phyloP scores from a whole-genome alignment of 2,797 vertebrate species.

The Anguilla pacifica region DNA sequence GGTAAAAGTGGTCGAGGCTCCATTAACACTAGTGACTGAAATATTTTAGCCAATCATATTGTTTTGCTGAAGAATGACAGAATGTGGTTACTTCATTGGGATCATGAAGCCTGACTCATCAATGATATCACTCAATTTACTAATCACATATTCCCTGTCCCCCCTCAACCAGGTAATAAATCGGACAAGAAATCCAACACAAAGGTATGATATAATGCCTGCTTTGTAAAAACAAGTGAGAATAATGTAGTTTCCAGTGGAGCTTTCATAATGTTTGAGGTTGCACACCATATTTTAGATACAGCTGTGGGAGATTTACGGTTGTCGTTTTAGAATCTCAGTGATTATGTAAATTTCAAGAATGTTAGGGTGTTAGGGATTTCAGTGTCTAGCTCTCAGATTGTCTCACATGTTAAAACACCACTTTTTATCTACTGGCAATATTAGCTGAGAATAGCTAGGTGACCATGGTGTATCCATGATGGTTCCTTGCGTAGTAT shows the following conservation, averaged over 20 bases:
- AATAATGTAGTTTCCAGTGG: background rate
- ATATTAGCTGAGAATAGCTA: background rate
- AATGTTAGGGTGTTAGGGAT: background rate
- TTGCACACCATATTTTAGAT: background rate
- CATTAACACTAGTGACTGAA: background rate
- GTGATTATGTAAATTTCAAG: background rate
- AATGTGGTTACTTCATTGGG: constrained; percentile 1
- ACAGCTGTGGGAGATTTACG: background rate
- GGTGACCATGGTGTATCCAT: too few species aligned
- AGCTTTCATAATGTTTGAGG: constrained; percentile 14
- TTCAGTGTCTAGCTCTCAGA: background rate
- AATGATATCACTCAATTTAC: background rate
- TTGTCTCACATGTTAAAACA: background rate
- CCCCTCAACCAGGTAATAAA: constrained; percentile 72
- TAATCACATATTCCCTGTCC: constrained; percentile 20
- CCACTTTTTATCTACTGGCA: background rate
- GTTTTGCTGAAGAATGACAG: background rate
- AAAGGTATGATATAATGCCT: constrained; percentile 65
- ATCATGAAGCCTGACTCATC: constrained; percentile 11
- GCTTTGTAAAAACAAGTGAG: background rate
- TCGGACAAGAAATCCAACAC: constrained; percentile 80
- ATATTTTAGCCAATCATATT: background rate
- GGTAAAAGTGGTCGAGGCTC: background rate
- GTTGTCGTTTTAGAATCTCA: background rate
- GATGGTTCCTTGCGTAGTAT: too few species aligned